A percentile compares a stretch with the other conserved stretches of the same genome.
phyloP scores from a whole-genome alignment of 2,888 invertebrate species.

The Meloe dianella region DNA sequence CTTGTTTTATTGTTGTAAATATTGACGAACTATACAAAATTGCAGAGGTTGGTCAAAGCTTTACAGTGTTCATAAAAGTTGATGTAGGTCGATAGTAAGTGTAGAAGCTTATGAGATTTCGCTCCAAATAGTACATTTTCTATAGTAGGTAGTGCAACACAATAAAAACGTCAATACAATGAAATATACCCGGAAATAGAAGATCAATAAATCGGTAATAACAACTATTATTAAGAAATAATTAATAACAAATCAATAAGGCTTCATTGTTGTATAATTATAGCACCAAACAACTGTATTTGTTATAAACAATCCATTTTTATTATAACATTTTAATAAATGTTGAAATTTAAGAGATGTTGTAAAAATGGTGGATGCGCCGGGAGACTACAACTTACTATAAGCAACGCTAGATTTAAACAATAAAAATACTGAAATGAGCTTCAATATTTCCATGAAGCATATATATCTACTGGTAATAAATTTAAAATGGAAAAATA shows the following conservation, averaged over 20 bases:
- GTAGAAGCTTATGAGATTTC: neutral
- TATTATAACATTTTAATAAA: too few relatives aligned
- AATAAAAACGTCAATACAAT: neutral
- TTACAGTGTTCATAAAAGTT: neutral
- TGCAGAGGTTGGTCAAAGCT: neutral
- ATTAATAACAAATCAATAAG: too few relatives aligned
- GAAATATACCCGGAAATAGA: neutral
- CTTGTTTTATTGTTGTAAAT: neutral
- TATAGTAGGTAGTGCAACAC: neutral
- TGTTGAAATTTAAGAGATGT: too few relatives aligned
- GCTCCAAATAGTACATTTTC: neutral
- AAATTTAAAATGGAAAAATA: neutral
- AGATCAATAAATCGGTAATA: neutral
- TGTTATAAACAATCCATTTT: too few relatives aligned
- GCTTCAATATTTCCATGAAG: neutral
- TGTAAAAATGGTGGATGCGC: conserved; percentile 4
- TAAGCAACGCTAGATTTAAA: neutral
- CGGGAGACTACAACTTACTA: neutral
- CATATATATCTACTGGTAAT: neutral
- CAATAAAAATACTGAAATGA: too few relatives aligned
- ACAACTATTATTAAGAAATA: too few relatives aligned
- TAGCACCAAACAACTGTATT: too few relatives aligned
- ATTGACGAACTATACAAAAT: neutral
- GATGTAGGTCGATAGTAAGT: neutral
- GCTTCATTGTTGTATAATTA: too few relatives aligned